These are phyloP conservation scores for Oscheius sp. DNA, from an alignment of 2,888 invertebrate genomes.

Conservation along the genomic window DNA sequence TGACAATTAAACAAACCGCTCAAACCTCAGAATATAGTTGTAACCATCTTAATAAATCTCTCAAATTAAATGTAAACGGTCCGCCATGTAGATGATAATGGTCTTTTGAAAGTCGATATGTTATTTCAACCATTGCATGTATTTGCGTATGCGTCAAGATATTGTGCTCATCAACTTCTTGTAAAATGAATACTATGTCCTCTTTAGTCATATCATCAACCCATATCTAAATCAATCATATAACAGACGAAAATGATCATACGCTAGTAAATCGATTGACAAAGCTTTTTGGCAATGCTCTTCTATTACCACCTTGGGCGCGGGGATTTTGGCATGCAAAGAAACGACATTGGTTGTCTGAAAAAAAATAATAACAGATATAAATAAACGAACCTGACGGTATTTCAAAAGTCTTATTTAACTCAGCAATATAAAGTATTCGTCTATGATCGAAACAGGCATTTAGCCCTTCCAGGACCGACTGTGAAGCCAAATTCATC, in stretches of 20 bases:
- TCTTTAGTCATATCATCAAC: conserved; percentile 60
- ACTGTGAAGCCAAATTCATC: conserved; percentile 96
- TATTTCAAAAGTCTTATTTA: conserved; percentile 77
- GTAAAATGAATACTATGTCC: conserved; percentile 53
- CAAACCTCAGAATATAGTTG: conserved; percentile 75
- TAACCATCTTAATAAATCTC: conserved; percentile 94
- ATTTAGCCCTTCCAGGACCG: conserved; percentile 96
- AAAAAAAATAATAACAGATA: neutral
- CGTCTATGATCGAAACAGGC: conserved; percentile 97
- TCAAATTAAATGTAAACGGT: conserved; percentile 96
- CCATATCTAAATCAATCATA: conserved; percentile 46
- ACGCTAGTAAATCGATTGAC: conserved; percentile 92
- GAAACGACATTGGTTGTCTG: conserved; percentile 80
- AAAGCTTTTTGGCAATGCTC: conserved; percentile 95
- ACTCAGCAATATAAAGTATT: conserved; percentile 93
- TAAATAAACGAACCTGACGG: conserved; percentile 21
- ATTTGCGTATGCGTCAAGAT: conserved; percentile 39
- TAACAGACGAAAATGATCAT: neutral
- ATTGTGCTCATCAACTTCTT: conserved; percentile 43
- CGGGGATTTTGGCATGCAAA: conserved; percentile 98
- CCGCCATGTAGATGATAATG: conserved; percentile 80
- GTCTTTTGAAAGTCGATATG: conserved; percentile 32
- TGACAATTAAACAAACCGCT: neutral
- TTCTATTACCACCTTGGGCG: conserved; percentile 92
- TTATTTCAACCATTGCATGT: conserved; percentile 42